Evolutionary conservation across 1,140 invertebrate species (phyloP), one percentile per base, ranked within the genome.

Genomic region (Palaemon carinicauda): DNA sequence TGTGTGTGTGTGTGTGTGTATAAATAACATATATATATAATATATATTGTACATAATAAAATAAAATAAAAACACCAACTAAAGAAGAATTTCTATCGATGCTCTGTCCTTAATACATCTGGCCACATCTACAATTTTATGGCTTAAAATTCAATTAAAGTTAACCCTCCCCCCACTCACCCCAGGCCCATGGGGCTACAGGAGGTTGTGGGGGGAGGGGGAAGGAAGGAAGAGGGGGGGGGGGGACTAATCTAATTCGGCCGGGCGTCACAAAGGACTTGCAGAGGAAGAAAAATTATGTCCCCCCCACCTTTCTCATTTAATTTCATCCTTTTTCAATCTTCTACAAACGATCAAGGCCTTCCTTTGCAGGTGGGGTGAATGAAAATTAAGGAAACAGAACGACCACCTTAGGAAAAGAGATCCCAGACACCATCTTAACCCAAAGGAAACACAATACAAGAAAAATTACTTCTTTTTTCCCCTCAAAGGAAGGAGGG

Each of bases 121-220:
- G 77, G 77, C 24, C 84, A 86, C 78, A 86, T 86, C 73, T 80
- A 80, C 77, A 86, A 86, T 86, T 86, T 86, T 86, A 86, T 86
- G 65, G 84, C 84, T 86, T 80, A 86, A 86, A 86, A 86, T 86
- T 86, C 84, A 86, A 86, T 86, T 86, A 86, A 86, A 86, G 77
- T 86, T 80, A 86, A 77, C 84, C 69, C 50, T 50, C 77, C 52
- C 77, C 52, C 65, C 12, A 41, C 41, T 41, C 7, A 41, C 41
- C 41, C 41, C 41, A 41, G 41, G 41, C 7, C 41, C 41, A 41
- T 7, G 41, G 41, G 41, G 5, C 41, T 41, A 41, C 12, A 41
- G 12, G 41, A 12, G 41, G 12, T 41, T 5, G 33, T 41, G 33
- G 33, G 9, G 33, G 33, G 33, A 41, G 33, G 33, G 9, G 33